A percentile compares a stretch with the other conserved stretches of the same genome.
These are phyloP conservation scores for Zaprionus bogoriensis DNA, from an alignment of 2,888 invertebrate species.

Conservation along the genomic window DNA sequence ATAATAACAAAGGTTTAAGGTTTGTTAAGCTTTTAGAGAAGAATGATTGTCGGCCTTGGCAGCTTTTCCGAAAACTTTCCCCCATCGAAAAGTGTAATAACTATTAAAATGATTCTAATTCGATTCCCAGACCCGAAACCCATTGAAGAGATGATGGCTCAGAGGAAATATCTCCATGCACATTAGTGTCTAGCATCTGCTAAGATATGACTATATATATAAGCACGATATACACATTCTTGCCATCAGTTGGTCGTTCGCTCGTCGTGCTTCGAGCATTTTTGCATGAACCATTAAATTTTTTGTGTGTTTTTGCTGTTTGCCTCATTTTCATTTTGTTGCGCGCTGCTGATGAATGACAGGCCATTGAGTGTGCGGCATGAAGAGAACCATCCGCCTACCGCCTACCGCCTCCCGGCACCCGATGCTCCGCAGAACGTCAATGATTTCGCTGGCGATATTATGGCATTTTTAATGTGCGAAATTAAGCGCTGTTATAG, in stretches of 20 bases:
- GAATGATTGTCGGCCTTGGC: not conserved
- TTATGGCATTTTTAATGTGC: conserved; percentile 73
- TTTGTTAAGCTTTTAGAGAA: not conserved
- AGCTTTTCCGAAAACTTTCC: too few species aligned
- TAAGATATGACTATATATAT: too few species aligned
- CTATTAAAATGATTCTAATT: not conserved
- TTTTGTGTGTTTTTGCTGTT: conserved; percentile 25
- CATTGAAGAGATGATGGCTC: too few species aligned
- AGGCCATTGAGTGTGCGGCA: conserved; percentile 59
- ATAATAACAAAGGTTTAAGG: not conserved
- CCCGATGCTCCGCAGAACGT: not conserved
- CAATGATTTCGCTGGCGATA: conserved; percentile 36
- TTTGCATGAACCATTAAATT: conserved; percentile 69
- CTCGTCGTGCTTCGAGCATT: conserved; percentile 34
- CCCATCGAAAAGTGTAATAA: not conserved
- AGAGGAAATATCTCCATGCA: not conserved
- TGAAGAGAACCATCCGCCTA: conserved; percentile 6
- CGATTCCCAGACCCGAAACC: too few species aligned
- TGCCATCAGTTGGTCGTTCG: not conserved
- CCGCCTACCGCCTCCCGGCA: not conserved
- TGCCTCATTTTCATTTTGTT: conserved; percentile 60
- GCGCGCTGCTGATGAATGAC: conserved; percentile 68
- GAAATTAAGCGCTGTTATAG: conserved; percentile 73
- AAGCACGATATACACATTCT: not conserved
- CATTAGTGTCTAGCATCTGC: too few species aligned